Conservation (phyloP, 1,140 invertebrate species). For the Aethina tumida region DNA sequence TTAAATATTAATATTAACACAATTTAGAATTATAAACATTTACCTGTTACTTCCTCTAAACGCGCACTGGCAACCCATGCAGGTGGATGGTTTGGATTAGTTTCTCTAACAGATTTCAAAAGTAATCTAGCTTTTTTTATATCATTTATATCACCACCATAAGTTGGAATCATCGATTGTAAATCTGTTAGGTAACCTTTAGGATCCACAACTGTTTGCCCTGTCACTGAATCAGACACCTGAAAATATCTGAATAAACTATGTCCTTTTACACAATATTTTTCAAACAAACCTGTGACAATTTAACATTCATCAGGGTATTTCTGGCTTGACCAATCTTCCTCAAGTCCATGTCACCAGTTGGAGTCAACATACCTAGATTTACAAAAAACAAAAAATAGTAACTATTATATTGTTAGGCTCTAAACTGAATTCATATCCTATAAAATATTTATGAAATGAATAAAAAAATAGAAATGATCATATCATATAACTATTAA, state of each 20-base stretch:
- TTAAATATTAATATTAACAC: too few relatives aligned
- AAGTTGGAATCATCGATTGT: conserved; percentile 97
- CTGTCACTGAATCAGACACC: conserved; percentile 94
- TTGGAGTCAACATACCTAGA: conserved; percentile 66
- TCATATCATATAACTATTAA: too few relatives aligned
- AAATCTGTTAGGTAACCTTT: conserved; percentile 98
- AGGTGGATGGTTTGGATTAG: conserved; percentile 97
- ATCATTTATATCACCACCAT: conserved; percentile 97
- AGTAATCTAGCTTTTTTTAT: conserved; percentile 97
- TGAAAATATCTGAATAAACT: conserved; percentile 11
- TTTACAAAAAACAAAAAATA: too few relatives aligned
- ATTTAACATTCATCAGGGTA: conserved; percentile 98
- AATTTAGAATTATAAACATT: too few relatives aligned
- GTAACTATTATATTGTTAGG: too few relatives aligned
- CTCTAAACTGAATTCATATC: too few relatives aligned
- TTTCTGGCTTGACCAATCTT: conserved; percentile 99
- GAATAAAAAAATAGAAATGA: too few relatives aligned
- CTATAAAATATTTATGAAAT: too few relatives aligned
- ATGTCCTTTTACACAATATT: conserved; percentile 5
- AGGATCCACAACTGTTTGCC: conserved; percentile 98
- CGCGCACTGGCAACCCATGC: conserved; percentile 99
- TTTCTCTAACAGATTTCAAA: conserved; percentile 95
- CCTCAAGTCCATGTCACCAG: conserved; percentile 90
- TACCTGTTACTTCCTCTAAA: conserved; percentile 95
- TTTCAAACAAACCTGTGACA: conserved; percentile 65